A percentile compares a stretch with the other conserved stretches of the same genome.
phyloP scores from a whole-genome alignment of 2,888 invertebrate genomes.

The Parnassius apollo region DNA sequence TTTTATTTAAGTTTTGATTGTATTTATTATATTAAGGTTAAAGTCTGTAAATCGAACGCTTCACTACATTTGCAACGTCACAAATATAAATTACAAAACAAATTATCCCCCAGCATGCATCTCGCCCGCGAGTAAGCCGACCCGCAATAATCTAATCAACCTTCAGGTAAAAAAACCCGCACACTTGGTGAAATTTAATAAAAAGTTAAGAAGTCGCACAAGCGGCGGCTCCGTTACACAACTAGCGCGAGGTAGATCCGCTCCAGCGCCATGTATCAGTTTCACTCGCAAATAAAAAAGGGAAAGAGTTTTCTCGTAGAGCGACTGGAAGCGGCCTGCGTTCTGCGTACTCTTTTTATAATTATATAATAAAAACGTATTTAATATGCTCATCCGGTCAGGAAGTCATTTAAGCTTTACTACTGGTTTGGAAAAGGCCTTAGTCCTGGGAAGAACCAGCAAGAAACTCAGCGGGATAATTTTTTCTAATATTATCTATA shows the following conservation, averaged over 20 bases:
- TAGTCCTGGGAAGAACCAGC: too few relatives aligned
- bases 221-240: conserved; percentile 14
- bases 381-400: too few relatives aligned
- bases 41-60: too few relatives aligned
- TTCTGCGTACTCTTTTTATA: too few relatives aligned
- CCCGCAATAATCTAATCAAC: conserved; percentile 20
- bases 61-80: too few relatives aligned
- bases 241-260: conserved; percentile 17
- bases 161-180: conserved; percentile 7
- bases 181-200: conserved; percentile 17
- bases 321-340: conserved; percentile 6
- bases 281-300: conserved; percentile 13
- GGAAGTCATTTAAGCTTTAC: too few relatives aligned
- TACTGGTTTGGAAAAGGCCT: too few relatives aligned
- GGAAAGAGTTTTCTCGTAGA: conserved; percentile 2
- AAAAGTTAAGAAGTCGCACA: conserved; percentile 19
- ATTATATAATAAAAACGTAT: too few relatives aligned
- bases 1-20: too few relatives aligned
- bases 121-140: conserved; percentile 14
- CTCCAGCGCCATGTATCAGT: conserved; percentile 12
- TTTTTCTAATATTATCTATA: too few relatives aligned
- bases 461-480: too few relatives aligned
- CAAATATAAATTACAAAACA: background rate
- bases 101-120: conserved; percentile 11
- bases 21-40: too few relatives aligned